Base-by-base conservation (phyloP, 2,113 vertebrate species). In the Hepsetus odoe region DNA sequence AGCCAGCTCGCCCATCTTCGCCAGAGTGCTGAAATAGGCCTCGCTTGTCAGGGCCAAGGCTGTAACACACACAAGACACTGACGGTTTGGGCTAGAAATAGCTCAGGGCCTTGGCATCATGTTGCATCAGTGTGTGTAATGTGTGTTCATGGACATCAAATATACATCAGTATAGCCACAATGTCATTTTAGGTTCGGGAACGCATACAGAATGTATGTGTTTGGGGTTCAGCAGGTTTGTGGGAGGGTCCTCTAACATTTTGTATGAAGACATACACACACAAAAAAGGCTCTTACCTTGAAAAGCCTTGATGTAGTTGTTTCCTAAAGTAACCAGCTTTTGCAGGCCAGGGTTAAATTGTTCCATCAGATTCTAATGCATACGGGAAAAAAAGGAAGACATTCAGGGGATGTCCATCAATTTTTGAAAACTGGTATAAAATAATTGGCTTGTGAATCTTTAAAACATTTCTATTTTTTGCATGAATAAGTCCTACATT, bases 271-370 rank as follows among this genome's bases (percentile, higher is more conserved):
- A 68, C 8, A 26, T 35, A 59, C 6, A 30, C 20, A 82, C 1
- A 38, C 38, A 68, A 33, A 59, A 53, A 30, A 40, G 9, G 30
- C 59, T 83, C 94, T 94, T 83, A 99, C 97, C 95, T 0, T 95
- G 93, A 83, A 99, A 96, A 77, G 96, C 96, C 64, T 91, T 93
- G 64, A 96, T 87, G 53, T 98, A 99, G 86, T 96, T 95, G 90
- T 94, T 96, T 7, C 97, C 97, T 26, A 98, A 90, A 81, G 94
- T 93, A 53, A 97, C 95, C 56, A 99, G 92, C 76, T 95, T 95
- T 90, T 97, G 94, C 77, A 98, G 92, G 5, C 96, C 95, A 0
- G 97, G 97, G 83, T 99, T 99, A 86, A 98, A 99, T 82, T 96
- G 93, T 67, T 98, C 95, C 93, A 95, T 90, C 80, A 99, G 94